phyloP scores from a whole-genome alignment of 2,113 vertebrate species.

The Eupsittula cactorum region DNA sequence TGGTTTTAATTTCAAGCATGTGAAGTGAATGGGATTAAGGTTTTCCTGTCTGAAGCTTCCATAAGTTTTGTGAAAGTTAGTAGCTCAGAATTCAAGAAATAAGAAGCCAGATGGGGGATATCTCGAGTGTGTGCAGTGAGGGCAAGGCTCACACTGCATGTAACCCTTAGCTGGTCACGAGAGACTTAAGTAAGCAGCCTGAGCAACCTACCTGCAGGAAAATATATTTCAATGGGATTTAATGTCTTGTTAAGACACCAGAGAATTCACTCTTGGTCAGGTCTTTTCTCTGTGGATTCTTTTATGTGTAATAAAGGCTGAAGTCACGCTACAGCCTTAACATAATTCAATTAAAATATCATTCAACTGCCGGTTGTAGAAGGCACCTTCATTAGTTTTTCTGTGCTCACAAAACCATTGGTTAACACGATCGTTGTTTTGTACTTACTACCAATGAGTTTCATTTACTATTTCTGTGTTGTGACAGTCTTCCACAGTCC shows the following conservation, averaged over 20 bases:
- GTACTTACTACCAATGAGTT: background rate
- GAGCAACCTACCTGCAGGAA: background rate
- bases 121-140: background rate
- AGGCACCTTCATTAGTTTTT: background rate
- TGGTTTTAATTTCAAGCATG: background rate
- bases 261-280: background rate
- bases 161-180: background rate
- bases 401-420: background rate
- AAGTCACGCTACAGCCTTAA: background rate
- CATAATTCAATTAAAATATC: conserved; percentile 12
- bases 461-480: background rate
- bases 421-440: background rate
- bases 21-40: background rate
- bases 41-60: background rate
- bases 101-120: background rate
- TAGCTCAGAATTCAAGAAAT: background rate
- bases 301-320: background rate
- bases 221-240: background rate
- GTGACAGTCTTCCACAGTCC: background rate
- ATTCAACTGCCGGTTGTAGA: background rate
- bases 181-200: background rate
- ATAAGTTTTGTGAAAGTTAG: fast-evolving
- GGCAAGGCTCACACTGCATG: background rate
- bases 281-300: conserved; percentile 8
- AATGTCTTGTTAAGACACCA: background rate